Conservation (phyloP, 2,888 invertebrate species). For the Danaus chrysippus region DNA sequence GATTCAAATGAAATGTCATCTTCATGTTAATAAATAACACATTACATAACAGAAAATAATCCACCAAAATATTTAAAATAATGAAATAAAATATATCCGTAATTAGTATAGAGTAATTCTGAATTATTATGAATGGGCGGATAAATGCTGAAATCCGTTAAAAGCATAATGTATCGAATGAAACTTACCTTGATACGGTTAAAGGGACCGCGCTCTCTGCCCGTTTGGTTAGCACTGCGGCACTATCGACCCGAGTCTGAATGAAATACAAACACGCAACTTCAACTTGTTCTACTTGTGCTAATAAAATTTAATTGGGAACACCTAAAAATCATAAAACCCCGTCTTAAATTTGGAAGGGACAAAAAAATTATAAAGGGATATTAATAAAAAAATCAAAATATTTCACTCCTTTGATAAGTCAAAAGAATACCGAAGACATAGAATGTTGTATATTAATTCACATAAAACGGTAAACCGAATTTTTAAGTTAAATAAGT, state of each 20-base stretch:
- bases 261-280: slow-evolving; percentile 66
- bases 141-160: slow-evolving; percentile 6
- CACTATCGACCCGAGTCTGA: slow-evolving; percentile 63
- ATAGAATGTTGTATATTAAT: no score
- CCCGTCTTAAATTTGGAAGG: background rate
- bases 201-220: slow-evolving; percentile 35
- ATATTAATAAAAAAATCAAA: no score
- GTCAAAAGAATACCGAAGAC: no score
- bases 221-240: slow-evolving; percentile 62
- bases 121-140: background rate
- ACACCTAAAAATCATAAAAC: slow-evolving; percentile 4
- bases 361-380: no score
- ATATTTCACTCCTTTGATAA: no score
- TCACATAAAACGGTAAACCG: no score
- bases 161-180: slow-evolving; percentile 16
- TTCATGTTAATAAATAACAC: no score
- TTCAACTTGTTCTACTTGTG: slow-evolving; percentile 46
- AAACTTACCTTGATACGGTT: slow-evolving; percentile 20
- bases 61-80: background rate
- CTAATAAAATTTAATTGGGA: slow-evolving; percentile 36
- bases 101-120: background rate
- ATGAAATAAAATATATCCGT: background rate
- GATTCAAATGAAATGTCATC: no score
- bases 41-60: background rate
- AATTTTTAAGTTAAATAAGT: no score